A percentile compares a stretch with the other conserved stretches of the same genome.
These are phyloP conservation scores for Cuculus canorus DNA, from an alignment of 2,797 vertebrate genomes.

Conservation along the genomic window DNA sequence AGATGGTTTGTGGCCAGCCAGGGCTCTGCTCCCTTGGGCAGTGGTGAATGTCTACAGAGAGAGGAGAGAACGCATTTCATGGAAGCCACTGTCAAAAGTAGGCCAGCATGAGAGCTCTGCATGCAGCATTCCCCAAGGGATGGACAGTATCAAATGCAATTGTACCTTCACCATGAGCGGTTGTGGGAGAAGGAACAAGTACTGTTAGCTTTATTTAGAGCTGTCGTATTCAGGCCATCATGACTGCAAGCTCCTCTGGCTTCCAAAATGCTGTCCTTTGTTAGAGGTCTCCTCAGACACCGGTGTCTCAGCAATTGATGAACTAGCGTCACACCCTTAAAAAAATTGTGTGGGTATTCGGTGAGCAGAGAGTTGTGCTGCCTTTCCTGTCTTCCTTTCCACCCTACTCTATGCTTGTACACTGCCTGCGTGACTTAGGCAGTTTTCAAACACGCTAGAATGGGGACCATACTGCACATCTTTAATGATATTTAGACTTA, in stretches of 20 bases:
- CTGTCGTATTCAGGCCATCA: background rate
- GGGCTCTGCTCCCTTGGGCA: background rate
- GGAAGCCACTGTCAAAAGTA: background rate
- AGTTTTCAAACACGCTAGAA: background rate
- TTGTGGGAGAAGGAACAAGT: background rate
- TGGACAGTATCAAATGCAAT: background rate
- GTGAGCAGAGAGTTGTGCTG: background rate
- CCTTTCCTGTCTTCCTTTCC: background rate
- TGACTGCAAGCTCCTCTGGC: background rate
- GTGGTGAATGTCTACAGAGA: background rate
- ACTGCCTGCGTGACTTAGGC: background rate
- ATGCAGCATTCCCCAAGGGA: background rate
- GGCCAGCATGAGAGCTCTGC: background rate
- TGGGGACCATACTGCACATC: background rate
- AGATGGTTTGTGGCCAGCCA: background rate
- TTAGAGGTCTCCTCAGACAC: background rate
- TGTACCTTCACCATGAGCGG: background rate
- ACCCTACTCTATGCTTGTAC: background rate
- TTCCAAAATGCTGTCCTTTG: background rate
- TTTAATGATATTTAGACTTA: background rate
- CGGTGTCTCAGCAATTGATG: background rate
- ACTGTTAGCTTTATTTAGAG: background rate
- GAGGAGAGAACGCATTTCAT: background rate
- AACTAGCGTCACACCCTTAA: background rate
- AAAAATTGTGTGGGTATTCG: background rate